Conservation (phyloP, 2,797 vertebrate species). For the Zenarchopterus dispar region DNA sequence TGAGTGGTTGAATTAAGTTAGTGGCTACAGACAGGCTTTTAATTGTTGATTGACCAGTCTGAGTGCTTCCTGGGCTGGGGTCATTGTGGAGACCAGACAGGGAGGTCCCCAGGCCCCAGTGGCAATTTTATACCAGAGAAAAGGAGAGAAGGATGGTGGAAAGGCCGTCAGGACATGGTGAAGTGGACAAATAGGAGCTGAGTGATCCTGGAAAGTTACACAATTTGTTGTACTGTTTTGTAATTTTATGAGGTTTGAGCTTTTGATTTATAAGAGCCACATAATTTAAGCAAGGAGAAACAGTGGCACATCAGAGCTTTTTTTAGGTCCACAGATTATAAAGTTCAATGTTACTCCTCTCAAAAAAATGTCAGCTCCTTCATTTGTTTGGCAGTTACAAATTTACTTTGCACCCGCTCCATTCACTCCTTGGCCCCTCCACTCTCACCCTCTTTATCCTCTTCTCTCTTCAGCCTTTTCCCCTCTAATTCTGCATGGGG, state of each 20-base stretch:
- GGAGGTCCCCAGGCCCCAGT: conserved; percentile 79
- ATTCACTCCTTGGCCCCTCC: conserved; percentile 50
- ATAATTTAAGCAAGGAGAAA: conserved; percentile 23
- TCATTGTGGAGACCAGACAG: conserved; percentile 73
- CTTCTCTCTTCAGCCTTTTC: conserved; percentile 34
- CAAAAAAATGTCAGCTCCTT: conserved; percentile 61
- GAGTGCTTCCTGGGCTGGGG: conserved; percentile 78
- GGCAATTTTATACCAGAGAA: conserved; percentile 71
- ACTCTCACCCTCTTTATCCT: conserved; percentile 45
- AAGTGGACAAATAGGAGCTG: conserved; percentile 13
- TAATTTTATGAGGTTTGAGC: conserved; percentile 46
- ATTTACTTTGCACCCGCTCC: conserved; percentile 68
- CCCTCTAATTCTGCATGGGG: conserved; percentile 63
- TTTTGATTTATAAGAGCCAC: conserved; percentile 19
- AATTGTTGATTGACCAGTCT: conserved; percentile 87
- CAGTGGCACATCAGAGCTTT: conserved; percentile 29
- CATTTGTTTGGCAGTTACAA: conserved; percentile 74
- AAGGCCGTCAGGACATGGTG: conserved; percentile 15
- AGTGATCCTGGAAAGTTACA: conserved; percentile 26
- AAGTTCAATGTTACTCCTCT: conserved; percentile 61
- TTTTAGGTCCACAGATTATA: conserved; percentile 61
- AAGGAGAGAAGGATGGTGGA: conserved; percentile 30
- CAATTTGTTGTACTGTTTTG: conserved; percentile 17
- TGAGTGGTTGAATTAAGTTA: conserved; percentile 83
- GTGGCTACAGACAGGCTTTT: conserved; percentile 82